Evolutionary conservation across 2,113 vertebrate species (phyloP), one percentile per base, ranked within the genome.

Genomic region (Prietella phreatophila): DNA sequence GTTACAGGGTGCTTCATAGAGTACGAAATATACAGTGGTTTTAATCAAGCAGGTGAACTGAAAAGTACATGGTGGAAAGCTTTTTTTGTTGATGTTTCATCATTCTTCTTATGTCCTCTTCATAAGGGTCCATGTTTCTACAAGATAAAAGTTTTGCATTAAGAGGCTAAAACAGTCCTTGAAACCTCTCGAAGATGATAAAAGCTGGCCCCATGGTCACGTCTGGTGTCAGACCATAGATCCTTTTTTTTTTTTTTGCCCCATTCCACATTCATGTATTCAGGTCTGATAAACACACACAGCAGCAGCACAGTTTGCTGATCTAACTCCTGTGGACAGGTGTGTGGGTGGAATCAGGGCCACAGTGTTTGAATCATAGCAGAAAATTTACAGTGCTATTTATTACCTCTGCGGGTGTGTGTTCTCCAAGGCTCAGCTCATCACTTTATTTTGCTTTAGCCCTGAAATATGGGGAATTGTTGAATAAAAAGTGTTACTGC

Each of bases 71-170:
- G 33, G 42, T 55, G 27, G 8, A 84, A 56, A 85, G 50, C 30
- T 83, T 71, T 58, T 58, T 81, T 39, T 79, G 65, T 71, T 73
- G 55, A 82, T 88, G 83, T 61, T 82, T 73, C 65, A 88, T 63
- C 81, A 73, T 42, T 88, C 47, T 50, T 56, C 53, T 82, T 61
- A 36, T 82, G 33, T 79, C 50, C 25, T 82, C 55, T 73, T 84
- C 19, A 47, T 63, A 55, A 50, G 30, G 30, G 58, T 86, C 71
- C 67, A 60, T 78, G 55, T 82, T 50, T n/a, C 25, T 67, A 14
- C 84, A 86, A 83, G 85, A 89, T 84, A 73, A 71, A 90, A 80
- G 30, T n/a, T 71, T 87, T 81, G 65, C 20, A 87, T 90, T 60
- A 19, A 25, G 60, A 61, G 61, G 22, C 15, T 27, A 73, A 69